phyloP scores from a whole-genome alignment of 2,888 invertebrate species.

The Sericinus montela region DNA sequence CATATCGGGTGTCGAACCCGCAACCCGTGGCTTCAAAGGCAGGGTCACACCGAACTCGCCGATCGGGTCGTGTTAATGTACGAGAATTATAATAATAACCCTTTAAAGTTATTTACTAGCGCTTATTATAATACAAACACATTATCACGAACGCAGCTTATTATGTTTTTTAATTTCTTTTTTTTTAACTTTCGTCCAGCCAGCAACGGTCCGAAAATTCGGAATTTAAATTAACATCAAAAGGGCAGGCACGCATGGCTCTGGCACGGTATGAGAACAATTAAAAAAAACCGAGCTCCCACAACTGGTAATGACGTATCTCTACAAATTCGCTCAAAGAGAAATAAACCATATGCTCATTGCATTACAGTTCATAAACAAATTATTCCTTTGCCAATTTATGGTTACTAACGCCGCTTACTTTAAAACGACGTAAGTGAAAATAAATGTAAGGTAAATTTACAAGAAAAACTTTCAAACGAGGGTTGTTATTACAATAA shows the following conservation, averaged over 20 bases:
- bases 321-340: not conserved
- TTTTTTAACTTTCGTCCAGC: constrained; percentile 1
- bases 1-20: too few species aligned
- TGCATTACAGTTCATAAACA: constrained; percentile 25
- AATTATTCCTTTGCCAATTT: not conserved
- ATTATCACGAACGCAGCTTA: not conserved
- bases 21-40: too few species aligned
- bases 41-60: too few species aligned
- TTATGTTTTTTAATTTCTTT: constrained; percentile 2
- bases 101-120: too few species aligned
- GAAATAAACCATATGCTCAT: not conserved
- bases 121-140: not conserved
- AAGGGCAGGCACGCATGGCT: constrained; percentile 17
- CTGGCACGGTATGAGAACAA: constrained; percentile 9
- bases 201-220: constrained; percentile 11
- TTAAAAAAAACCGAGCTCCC: constrained; percentile 4
- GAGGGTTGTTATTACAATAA: too few species aligned
- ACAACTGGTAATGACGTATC: not conserved
- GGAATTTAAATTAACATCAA: constrained; percentile 22
- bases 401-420: not conserved
- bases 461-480: too few species aligned
- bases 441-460: not conserved
- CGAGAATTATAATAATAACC: too few species aligned
- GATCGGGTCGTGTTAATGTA: too few species aligned
- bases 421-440: not conserved